A percentile compares a stretch with the other conserved stretches of the same genome.
These are phyloP conservation scores for Lepidurus apus DNA, from an alignment of 1,140 invertebrate species.

Conservation along the genomic window DNA sequence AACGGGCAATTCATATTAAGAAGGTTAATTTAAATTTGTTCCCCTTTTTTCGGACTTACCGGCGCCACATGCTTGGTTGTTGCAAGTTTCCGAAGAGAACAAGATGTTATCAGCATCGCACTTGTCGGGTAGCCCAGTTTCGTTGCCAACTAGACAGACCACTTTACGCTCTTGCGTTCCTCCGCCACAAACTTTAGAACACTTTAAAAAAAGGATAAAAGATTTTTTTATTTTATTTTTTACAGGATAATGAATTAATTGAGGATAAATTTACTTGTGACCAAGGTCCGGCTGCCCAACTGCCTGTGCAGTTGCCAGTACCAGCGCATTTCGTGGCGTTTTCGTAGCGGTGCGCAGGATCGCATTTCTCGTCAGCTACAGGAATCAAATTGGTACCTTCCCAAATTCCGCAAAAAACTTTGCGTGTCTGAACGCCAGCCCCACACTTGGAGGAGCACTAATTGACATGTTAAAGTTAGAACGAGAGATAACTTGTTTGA, in stretches of 20 bases:
- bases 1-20: constrained; percentile 33
- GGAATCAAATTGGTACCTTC: constrained; percentile 58
- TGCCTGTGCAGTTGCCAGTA: constrained; percentile 63
- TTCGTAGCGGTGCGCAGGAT: constrained; percentile 59
- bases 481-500: not conserved
- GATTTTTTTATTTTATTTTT: no score
- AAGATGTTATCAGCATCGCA: constrained; percentile 62
- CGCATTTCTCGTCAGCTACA: constrained; percentile 67
- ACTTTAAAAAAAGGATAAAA: constrained; percentile 47
- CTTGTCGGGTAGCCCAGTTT: constrained; percentile 51
- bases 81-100: constrained; percentile 65
- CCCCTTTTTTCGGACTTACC: not conserved
- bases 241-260: not conserved
- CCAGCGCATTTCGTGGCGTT: constrained; percentile 62
- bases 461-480: constrained; percentile 22
- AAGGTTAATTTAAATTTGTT: not conserved
- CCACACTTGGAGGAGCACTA: constrained; percentile 35
- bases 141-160: constrained; percentile 69
- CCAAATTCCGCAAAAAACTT: constrained; percentile 73
- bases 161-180: constrained; percentile 67
- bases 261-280: constrained; percentile 52
- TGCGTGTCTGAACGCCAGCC: constrained; percentile 67
- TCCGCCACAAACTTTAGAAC: constrained; percentile 73
- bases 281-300: constrained; percentile 86
- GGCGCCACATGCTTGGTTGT: constrained; percentile 48